Evolutionary conservation across 2,797 vertebrate genomes (phyloP), one percentile per base, ranked within the genome.

Genomic region (Phrynocephalus vlangalii): DNA sequence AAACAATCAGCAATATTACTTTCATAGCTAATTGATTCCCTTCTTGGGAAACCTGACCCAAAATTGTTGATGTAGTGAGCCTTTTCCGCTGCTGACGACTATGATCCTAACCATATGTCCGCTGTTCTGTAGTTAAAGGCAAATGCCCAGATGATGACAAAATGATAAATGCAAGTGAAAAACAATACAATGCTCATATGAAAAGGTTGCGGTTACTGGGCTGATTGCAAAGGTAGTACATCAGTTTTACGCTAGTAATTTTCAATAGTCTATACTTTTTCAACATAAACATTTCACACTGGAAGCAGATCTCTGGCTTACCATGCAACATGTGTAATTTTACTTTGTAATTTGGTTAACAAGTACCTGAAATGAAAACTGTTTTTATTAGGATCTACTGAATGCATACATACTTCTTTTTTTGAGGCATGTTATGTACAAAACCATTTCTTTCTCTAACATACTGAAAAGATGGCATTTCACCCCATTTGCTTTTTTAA

Each of bases 151-250:
- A 5, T 52, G 83, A 92, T 33, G 33, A 91, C 66, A 86, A 92
- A 89, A 89, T 70, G 79, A 92, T 91, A 93, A 91, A 92, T 84
- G 72, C 78, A 86, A 91, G 15, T 3, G 63, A 84, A 93, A 90
- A 13, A 38, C 67, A 82, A 91, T 90, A 83, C 63, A 87, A 88
- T 72, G 56, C 56, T 73, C 33, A 87, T 79, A 86, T 86, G 24
- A 94, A 92, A 90, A 87, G 80, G 63, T 33, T 89, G 84, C 28
- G 80, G 79, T 82, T 86, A 52, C 76, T 88, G 79, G 78, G 86
- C 67, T 85, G 8, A 82, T 93, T 88, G 85, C 84, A 82, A 85
- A 84, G 82, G 28, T 52, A 79, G 5, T 87, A 6, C 63, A 85
- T 48, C 73, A 71, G 48, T 85, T 87, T 88, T 48, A 82, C 30